These are phyloP conservation scores for Aleiodes leptofemur DNA, from an alignment of 2,888 invertebrate genomes.

Conservation along the genomic window DNA sequence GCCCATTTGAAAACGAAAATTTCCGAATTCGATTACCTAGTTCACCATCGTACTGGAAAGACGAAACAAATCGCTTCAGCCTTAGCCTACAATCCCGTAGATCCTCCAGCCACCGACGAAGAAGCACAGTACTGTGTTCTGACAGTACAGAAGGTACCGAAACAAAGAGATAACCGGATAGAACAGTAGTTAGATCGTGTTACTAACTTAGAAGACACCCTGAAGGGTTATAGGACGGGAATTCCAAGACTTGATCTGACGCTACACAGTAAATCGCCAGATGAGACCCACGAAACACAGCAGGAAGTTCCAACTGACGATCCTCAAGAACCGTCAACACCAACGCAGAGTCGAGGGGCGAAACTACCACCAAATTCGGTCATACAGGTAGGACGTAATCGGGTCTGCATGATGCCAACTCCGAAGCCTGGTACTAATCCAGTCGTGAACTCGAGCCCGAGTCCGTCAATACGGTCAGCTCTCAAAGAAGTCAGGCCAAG, in stretches of 20 bases:
- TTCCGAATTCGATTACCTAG: conserved; percentile 27
- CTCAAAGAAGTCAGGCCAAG: neutral
- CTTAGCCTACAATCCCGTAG: neutral
- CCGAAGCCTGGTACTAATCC: neutral
- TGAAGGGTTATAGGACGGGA: no score
- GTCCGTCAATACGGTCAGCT: no score
- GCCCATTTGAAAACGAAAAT: conserved; percentile 38
- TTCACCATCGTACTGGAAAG: conserved; percentile 27
- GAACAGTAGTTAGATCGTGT: no score
- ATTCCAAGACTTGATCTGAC: no score
- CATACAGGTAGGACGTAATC: neutral
- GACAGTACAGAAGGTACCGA: no score
- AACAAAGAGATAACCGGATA: no score
- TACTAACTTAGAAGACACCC: neutral
- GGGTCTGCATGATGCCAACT: neutral
- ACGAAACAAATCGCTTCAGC: conserved; percentile 4
- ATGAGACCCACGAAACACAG: neutral
- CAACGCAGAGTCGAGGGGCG: no score
- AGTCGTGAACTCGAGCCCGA: neutral
- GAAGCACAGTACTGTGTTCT: no score
- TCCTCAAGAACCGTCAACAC: no score
- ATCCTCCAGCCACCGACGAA: neutral
- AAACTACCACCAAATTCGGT: neutral
- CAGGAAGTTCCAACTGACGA: no score
- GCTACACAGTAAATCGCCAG: neutral